Base-by-base conservation (phyloP, 2,113 vertebrate genomes). In the Lophochroa leadbeateri region DNA sequence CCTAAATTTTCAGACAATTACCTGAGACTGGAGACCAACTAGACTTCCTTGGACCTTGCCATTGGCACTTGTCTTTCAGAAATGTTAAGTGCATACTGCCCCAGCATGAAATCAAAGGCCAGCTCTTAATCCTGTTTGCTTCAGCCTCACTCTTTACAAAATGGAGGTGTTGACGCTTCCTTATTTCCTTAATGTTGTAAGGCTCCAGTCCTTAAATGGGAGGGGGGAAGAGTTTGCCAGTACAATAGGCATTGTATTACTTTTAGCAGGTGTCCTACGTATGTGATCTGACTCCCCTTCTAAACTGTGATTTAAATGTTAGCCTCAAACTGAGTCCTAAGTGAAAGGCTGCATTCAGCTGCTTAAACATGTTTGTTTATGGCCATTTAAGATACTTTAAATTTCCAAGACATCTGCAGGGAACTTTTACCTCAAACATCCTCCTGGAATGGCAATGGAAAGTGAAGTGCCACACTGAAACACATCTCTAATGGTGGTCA, bases 11-110 rank as follows among this genome's bases (percentile, higher is more conserved):
- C 43, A 20, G 29, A 17, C 25, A 70, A 17, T 37, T 79, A 53
- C 11, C 6, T 0, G 2, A 57, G 4, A 4, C 27, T 35, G 10
- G 27, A 43, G 35, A 41, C 19, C 0, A 0, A 14, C 31, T 13
- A 57, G 55, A 57, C 13, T 49, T 85, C 27, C 65, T 27, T 27
- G 35, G 29, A 33, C 20, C 11, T 47, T 67, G 52, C 49, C 39
- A 44, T 11, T 60, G 23, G 47, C 7, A 13, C 11, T 76, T 50
- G 23, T n/a, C 53, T 64, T 46, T 81, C 60, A 78, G 74, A 78
- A 87, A 41, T 4, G 6, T 14, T 21, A 29, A 17, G 13, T 24
- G 20, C 37, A 9, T 55, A 10, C 17, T 72, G 16, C 20, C 87
- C 28, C 43, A 57, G 41, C 35, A 49, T 2, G 5, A 57, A 74